Evolutionary conservation across 2,113 vertebrate species (phyloP), one percentile per base, ranked within the genome.

Genomic region (Fulmarus glacialis): DNA sequence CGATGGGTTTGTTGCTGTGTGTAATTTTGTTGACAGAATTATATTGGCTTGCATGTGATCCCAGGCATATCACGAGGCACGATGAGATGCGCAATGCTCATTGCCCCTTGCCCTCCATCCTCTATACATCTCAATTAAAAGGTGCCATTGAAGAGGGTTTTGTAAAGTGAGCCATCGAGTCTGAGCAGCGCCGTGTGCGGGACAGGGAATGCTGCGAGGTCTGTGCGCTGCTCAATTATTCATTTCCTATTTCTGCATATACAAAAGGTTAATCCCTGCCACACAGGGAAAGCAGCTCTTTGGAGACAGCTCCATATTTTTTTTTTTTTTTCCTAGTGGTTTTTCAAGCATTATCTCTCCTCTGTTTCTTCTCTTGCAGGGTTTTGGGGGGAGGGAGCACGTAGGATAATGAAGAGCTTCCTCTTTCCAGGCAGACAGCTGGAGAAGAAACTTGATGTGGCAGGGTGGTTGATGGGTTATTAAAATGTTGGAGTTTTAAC

Each of bases 191-290:
- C 77, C 4, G 23, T 2, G 63, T 6, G 62, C 0, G 56, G 96
- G 96, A 81, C 30, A 27, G 29, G 82, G 84, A 90, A 43, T 0
- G 14, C 53, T 43, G 91, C 16, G 0, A 23, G 4, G 20, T 47
- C 85, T 72, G 59, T n/a, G 64, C 0, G 7, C 90, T 87, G 93
- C 92, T 96, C 96, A 96, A 94, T 97, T 96, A 97, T 96, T 95
- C 95, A 96, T 96, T 92, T 67, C 93, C 66, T 48, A 95, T 96
- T 96, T 83, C 97, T 97, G 91, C 95, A 88, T 72, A 86, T 50
- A 81, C 90, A 92, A 89, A 95, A 97, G 94, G 97, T 97, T 97
- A 96, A 98, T 96, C 96, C 66, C 89, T 90, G 89, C 94, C 96
- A 94, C 91, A 93, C 77, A 71, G 92, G 85, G 82, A 96, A 96